These are phyloP conservation scores for Drosophila bocki DNA, from an alignment of 1,140 invertebrate genomes.

Conservation along the genomic window DNA sequence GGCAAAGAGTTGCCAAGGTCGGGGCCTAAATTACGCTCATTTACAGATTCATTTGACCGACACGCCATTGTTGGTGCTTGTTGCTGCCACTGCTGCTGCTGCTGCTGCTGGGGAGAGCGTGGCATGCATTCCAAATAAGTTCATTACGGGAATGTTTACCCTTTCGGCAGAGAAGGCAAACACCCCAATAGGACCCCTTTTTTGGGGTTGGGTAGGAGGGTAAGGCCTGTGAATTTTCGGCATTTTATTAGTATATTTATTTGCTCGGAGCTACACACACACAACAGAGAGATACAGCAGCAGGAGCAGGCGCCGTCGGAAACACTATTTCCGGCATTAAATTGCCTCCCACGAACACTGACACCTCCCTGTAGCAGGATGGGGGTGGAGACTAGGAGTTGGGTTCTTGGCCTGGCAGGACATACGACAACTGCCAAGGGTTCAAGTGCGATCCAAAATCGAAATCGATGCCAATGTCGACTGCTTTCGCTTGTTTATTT, in stretches of 20 bases:
- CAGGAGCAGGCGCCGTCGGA: slow-evolving; percentile 34
- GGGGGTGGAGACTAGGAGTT: neutral
- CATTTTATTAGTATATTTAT: slow-evolving; percentile 76
- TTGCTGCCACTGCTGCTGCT: neutral
- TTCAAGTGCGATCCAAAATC: slow-evolving; percentile 18
- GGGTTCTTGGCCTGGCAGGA: neutral
- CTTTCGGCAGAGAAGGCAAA: slow-evolving; percentile 23
- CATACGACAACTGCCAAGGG: slow-evolving; percentile 18
- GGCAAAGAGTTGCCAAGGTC: slow-evolving; percentile 59
- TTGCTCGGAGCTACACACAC: slow-evolving; percentile 20
- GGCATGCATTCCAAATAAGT: slow-evolving; percentile 75
- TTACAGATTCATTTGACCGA: slow-evolving; percentile 67
- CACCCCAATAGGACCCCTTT: neutral
- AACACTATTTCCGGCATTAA: slow-evolving; percentile 73
- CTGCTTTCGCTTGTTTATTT: slow-evolving; percentile 12
- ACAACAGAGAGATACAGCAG: neutral
- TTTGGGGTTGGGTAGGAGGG: neutral
- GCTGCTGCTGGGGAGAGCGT: slow-evolving; percentile 45
- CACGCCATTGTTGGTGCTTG: slow-evolving; percentile 38
- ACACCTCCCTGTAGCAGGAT: neutral
- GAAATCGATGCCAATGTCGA: slow-evolving; percentile 1
- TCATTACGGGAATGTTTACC: slow-evolving; percentile 67
- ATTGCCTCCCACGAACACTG: slow-evolving; percentile 36
- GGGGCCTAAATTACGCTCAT: slow-evolving; percentile 68
- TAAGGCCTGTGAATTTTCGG: slow-evolving; percentile 37